Base-by-base conservation (phyloP, 2,797 vertebrate genomes). In the Hydrolagus colliei region DNA sequence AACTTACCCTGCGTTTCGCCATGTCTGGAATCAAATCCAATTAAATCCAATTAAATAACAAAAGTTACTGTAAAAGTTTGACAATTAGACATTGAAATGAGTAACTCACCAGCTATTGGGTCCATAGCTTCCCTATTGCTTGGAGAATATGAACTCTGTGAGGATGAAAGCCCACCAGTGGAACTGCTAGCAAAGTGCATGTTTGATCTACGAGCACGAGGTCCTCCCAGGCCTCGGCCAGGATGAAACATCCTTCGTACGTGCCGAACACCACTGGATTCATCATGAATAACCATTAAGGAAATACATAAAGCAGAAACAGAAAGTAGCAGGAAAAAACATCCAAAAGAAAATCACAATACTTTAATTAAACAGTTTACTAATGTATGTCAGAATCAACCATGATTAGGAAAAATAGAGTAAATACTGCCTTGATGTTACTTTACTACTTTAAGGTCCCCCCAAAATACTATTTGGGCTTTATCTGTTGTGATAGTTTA, bases 111-210 rank as follows among this genome's bases (percentile, higher is more conserved):
- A 94, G 97, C 98, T 88, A 99, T 99, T 87, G 98, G 98, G 93
- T 99, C 98, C 98, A 99, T 99, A 88, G 97, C 95, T 94, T 99
- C 98, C 93, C 98, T 97, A 94, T 97, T 99, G 94, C 97, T 98
- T 92, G 98, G 97, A 93, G 97, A 98, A 93, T 98, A 99, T 0
- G 98, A 98, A 94, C 97, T 99, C 94, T 99, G 98, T 89, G 98
- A 97, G 89, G 98, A 97, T 84, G 98, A 98, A 89, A 98, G 96
- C 80, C 96, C 98, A 88, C 96, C 97, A 79, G 95, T 93, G 89
- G 98, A 98, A 93, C 96, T 96, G 92, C 94, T 98, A 93, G 97
- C 99, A 98, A 99, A 99, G 97, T 99, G 98, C 98, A 99, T 98
- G 95, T 99, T 99, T 93, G 98, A 98, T 93, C 98, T 94, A 89